A percentile compares a stretch with the other conserved stretches of the same genome.
phyloP scores from a whole-genome alignment of 2,888 invertebrate species.

The Chymomyza amoena region DNA sequence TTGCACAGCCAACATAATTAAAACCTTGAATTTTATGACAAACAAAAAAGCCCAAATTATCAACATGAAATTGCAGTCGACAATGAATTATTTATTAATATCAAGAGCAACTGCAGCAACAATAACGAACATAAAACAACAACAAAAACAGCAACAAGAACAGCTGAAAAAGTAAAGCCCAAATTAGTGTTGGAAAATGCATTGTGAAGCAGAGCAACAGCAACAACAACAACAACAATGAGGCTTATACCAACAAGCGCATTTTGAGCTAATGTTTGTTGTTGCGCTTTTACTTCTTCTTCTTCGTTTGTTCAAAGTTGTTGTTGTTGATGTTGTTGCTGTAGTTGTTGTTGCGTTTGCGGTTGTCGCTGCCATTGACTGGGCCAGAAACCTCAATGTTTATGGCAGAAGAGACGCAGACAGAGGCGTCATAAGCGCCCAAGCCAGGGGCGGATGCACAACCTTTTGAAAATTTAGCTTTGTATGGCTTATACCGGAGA shows the following conservation, averaged over 20 bases:
- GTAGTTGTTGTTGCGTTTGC: not conserved
- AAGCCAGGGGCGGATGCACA: no score
- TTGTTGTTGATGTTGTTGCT: not conserved
- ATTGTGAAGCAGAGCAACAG: not conserved
- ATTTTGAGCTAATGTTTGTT: constrained; percentile 13
- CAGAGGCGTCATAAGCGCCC: not conserved
- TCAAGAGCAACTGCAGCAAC: constrained; percentile 27
- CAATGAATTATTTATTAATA: constrained; percentile 55
- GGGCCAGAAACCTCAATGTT: not conserved
- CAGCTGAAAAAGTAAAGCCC: constrained; percentile 2
- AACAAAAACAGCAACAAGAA: constrained; percentile 1
- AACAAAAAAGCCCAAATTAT: constrained; percentile 25
- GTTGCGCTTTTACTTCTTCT: not conserved
- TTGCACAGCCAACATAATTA: no score
- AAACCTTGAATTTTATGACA: constrained; percentile 1
- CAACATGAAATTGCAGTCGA: constrained; percentile 16
- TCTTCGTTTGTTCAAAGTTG: not conserved
- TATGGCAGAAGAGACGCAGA: not conserved
- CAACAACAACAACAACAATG: constrained; percentile 11
- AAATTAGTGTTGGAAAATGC: constrained; percentile 8
- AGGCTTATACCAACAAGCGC: constrained; percentile 14
- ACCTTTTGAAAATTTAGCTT: no score
- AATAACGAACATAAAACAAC: not conserved
- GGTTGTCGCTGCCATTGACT: not conserved
- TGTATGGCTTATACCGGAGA: no score